Conservation (phyloP, 2,888 invertebrate genomes). For the Cosmopolites sordidus region DNA sequence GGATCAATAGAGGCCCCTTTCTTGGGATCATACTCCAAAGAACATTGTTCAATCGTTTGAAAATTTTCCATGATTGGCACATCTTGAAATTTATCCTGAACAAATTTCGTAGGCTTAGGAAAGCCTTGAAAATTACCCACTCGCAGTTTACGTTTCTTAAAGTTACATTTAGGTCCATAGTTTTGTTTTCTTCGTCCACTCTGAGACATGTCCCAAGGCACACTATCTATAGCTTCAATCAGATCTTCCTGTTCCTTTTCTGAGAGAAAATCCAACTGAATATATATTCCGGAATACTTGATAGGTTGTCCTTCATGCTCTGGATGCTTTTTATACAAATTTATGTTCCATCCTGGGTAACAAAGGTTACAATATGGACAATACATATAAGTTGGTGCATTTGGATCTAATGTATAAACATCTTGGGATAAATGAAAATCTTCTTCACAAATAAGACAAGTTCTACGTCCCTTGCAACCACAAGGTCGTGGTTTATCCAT, state of each 20-base stretch:
- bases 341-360: conserved; percentile 68
- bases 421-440: conserved; percentile 51
- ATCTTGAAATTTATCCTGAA: conserved; percentile 69
- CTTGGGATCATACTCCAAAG: conserved; percentile 83
- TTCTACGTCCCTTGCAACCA: conserved; percentile 90
- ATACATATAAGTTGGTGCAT: conserved; percentile 61
- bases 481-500: conserved; percentile 65
- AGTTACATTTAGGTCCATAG: conserved; percentile 97
- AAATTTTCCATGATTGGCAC: conserved; percentile 64
- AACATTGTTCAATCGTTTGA: conserved; percentile 90
- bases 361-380: conserved; percentile 72
- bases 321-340: conserved; percentile 61
- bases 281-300: conserved; percentile 64
- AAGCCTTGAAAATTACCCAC: conserved; percentile 80
- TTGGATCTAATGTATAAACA: conserved; percentile 38
- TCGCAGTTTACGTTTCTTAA: conserved; percentile 84
- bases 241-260: conserved; percentile 63
- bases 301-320: conserved; percentile 60
- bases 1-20: conserved; percentile 95
- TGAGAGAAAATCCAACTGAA: conserved; percentile 67
- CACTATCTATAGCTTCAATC: conserved; percentile 64
- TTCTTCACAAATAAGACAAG: conserved; percentile 82
- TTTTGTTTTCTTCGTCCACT: conserved; percentile 97
- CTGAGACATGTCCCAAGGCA: conserved; percentile 89
- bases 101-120: conserved; percentile 71